phyloP scores from a whole-genome alignment of 2,113 vertebrate genomes.

The Gymnorhina tibicen region DNA sequence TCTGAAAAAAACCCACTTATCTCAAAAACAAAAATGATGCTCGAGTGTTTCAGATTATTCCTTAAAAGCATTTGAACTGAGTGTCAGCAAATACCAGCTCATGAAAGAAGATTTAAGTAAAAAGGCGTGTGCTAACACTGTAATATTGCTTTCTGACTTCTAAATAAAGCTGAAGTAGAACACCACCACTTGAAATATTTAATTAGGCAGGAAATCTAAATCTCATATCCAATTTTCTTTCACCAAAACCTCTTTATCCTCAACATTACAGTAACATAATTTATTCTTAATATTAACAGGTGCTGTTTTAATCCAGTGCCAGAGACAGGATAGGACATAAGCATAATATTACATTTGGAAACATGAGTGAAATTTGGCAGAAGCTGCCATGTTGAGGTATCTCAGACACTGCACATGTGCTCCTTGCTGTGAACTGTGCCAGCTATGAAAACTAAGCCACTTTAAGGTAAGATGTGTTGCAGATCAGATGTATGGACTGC shows the following conservation, averaged over 20 bases:
- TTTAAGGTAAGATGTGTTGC: conserved; percentile 9
- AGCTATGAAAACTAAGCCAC: conserved; percentile 15
- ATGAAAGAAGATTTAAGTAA: not conserved
- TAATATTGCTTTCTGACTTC: not conserved
- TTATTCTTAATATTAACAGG: conserved; percentile 56
- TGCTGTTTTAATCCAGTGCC: conserved; percentile 41
- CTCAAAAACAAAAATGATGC: not conserved
- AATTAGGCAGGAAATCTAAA: conserved; percentile 2
- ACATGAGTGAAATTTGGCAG: conserved; percentile 57
- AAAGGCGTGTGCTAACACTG: not conserved
- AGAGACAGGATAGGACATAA: conserved; percentile 33
- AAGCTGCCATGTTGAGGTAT: not conserved
- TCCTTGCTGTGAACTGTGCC: not conserved
- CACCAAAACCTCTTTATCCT: conserved; percentile 50
- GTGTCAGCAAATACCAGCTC: not conserved
- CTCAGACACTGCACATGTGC: conserved; percentile 34
- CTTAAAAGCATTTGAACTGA: not conserved
- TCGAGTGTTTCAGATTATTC: not conserved
- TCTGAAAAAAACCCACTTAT: not conserved
- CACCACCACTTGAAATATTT: not conserved
- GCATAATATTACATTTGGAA: conserved; percentile 65
- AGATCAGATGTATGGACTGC: not conserved
- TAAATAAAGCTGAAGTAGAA: not conserved
- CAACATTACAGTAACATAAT: conserved; percentile 24
- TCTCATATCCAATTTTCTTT: conserved; percentile 37